phyloP scores from a whole-genome alignment of 2,888 invertebrate genomes.

The Cheilosia grossa region DNA sequence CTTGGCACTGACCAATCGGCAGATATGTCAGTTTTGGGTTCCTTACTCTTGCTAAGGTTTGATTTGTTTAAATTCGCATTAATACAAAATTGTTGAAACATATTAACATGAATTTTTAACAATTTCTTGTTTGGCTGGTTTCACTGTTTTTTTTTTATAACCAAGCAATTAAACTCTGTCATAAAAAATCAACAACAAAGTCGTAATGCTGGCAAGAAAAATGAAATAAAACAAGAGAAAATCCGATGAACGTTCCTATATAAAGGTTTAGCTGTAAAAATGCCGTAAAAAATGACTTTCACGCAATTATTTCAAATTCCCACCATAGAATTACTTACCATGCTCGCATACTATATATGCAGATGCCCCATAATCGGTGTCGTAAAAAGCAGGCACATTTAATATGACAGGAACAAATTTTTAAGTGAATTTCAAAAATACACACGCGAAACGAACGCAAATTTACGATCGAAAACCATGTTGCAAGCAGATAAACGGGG shows the following conservation, averaged over 20 bases:
- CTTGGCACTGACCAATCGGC: too few relatives aligned
- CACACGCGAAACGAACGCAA: conserved; percentile 4
- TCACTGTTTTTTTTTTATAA: background rate
- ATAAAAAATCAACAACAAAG: conserved; percentile 48
- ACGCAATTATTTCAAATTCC: conserved; percentile 63
- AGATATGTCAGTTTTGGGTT: too few relatives aligned
- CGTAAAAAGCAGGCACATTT: conserved; percentile 55
- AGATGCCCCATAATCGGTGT: conserved; percentile 62
- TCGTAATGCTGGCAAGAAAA: background rate
- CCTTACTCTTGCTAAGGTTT: too few relatives aligned
- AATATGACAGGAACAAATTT: conserved; percentile 51
- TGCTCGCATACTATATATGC: background rate
- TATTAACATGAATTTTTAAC: background rate
- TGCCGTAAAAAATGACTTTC: conserved; percentile 43
- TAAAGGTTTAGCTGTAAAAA: conserved; percentile 54
- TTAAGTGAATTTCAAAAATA: conserved; percentile 35
- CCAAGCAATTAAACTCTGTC: background rate
- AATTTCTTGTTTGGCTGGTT: background rate
- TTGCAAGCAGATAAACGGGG: conserved; percentile 76
- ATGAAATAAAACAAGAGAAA: conserved; percentile 10
- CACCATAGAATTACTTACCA: conserved; percentile 41
- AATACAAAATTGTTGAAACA: background rate
- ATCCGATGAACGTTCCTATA: background rate
- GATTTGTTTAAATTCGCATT: too few relatives aligned
- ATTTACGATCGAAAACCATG: conserved; percentile 71